Conservation (phyloP, 2,113 vertebrate species). For the Indicator indicator region DNA sequence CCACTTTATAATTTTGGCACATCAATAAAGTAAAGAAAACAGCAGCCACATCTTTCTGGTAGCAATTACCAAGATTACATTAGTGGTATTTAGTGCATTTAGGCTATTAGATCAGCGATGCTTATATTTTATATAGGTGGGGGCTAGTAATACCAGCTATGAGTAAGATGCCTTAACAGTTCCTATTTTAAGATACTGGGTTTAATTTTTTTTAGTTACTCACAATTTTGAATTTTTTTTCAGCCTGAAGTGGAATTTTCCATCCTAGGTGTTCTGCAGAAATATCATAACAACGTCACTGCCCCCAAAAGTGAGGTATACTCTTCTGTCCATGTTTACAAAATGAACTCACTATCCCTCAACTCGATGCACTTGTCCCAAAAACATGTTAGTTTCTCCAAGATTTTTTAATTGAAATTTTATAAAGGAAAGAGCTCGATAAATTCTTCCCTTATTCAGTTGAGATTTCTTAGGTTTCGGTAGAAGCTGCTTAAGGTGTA, state of each 20-base stretch:
- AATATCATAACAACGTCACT: not conserved
- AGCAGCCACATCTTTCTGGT: constrained; percentile 26
- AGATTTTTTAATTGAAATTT: not conserved
- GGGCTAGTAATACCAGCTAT: constrained; percentile 31
- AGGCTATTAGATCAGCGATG: constrained; percentile 29
- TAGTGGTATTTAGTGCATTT: constrained; percentile 46
- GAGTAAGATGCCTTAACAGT: constrained; percentile 37
- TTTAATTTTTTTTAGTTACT: not conserved
- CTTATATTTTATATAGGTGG: constrained; percentile 60
- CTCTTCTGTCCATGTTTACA: not conserved
- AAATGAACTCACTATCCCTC: not conserved
- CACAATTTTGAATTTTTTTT: not conserved
- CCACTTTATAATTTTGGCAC: constrained; percentile 34
- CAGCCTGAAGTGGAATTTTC: constrained; percentile 22
- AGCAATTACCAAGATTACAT: constrained; percentile 36
- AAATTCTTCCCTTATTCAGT: not conserved
- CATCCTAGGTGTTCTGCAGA: not conserved
- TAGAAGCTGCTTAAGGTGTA: not conserved
- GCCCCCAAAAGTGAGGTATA: not conserved
- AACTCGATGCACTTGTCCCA: not conserved
- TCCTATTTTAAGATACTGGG: constrained; percentile 20
- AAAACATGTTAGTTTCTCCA: not conserved
- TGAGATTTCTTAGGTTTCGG: not conserved
- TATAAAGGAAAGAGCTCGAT: not conserved
- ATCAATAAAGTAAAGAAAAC: constrained; percentile 53